phyloP scores from a whole-genome alignment of 2,113 vertebrate genomes.

The Australoheros scitulus region DNA sequence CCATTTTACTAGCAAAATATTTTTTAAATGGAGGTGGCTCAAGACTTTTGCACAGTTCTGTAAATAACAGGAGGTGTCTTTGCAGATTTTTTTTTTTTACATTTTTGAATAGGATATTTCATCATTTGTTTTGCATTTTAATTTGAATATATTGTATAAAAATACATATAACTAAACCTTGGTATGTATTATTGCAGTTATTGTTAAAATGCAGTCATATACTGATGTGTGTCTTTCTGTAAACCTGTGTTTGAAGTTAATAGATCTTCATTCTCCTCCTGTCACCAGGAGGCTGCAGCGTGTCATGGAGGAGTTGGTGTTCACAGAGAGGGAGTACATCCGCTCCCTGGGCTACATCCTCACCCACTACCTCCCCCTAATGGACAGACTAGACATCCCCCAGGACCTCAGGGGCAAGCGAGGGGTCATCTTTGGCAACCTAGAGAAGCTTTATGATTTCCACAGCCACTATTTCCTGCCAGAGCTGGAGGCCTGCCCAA shows the following conservation, averaged over 20 bases:
- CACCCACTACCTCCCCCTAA: constrained; percentile 80
- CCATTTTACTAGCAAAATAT: not conserved
- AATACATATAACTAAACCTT: not conserved
- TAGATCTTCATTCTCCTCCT: not conserved
- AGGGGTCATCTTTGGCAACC: constrained; percentile 81
- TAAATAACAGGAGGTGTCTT: not conserved
- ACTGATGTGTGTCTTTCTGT: not conserved
- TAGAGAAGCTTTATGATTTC: constrained; percentile 83
- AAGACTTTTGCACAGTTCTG: not conserved
- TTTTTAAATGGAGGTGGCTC: not conserved
- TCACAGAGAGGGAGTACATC: constrained; percentile 82
- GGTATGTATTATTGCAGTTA: not conserved
- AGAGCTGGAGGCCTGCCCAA: constrained; percentile 79
- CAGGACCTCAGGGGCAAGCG: constrained; percentile 82
- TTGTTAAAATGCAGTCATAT: not conserved
- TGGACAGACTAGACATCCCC: constrained; percentile 79
- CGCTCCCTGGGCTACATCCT: constrained; percentile 79
- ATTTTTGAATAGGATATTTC: not conserved
- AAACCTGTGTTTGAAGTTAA: not conserved
- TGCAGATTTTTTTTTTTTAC: too few relatives aligned
- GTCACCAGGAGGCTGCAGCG: constrained; percentile 77
- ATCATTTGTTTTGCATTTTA: not conserved
- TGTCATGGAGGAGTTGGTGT: constrained; percentile 81
- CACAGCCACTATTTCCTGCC: constrained; percentile 81
- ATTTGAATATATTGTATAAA: not conserved